phyloP scores from a whole-genome alignment of 2,113 vertebrate species.

The Bettongia penicillata region DNA sequence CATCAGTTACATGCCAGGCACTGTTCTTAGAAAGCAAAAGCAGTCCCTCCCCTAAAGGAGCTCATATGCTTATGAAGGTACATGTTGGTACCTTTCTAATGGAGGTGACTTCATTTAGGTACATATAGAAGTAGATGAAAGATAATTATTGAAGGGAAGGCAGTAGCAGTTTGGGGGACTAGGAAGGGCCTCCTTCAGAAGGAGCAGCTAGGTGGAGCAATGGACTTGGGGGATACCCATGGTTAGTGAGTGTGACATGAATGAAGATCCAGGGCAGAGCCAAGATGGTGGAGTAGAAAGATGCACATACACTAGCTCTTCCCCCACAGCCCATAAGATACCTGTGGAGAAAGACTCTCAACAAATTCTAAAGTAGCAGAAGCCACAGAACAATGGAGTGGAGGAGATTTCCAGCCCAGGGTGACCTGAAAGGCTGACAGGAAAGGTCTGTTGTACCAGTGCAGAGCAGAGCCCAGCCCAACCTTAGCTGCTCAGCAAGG shows the following conservation, averaged over 20 bases:
- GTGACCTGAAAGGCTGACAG: no score
- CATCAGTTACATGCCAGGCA: neutral
- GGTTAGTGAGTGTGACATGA: neutral
- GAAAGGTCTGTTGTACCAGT: no score
- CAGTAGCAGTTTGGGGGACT: neutral
- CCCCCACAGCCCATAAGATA: no score
- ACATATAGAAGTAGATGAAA: neutral
- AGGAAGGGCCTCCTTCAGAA: neutral
- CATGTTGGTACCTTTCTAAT: neutral
- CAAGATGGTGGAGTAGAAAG: no score
- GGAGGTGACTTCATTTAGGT: neutral
- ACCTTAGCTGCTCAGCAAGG: no score
- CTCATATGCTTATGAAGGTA: neutral
- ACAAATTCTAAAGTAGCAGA: no score
- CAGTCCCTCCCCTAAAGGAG: neutral
- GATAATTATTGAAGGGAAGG: neutral
- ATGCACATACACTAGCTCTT: no score
- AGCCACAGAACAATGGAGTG: no score
- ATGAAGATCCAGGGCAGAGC: neutral
- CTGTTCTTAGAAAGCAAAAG: neutral
- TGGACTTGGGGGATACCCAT: neutral
- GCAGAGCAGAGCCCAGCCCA: no score
- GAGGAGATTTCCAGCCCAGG: no score
- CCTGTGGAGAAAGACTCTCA: no score
- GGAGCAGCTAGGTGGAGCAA: neutral